Conservation (phyloP, 2,113 vertebrate species). For the Channa maculata region DNA sequence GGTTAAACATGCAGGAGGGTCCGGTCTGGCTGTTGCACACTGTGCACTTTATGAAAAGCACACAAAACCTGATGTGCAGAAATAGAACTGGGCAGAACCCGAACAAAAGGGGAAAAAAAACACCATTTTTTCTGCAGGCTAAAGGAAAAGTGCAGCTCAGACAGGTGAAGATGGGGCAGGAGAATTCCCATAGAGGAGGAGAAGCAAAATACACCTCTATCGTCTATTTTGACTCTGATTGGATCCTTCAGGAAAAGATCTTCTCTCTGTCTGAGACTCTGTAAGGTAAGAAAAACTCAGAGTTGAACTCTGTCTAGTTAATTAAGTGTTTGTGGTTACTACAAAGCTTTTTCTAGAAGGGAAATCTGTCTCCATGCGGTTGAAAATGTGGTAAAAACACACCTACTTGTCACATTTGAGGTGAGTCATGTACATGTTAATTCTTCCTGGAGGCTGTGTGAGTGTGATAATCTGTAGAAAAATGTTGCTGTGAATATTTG, state of each 20-base stretch:
- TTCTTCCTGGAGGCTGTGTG: neutral
- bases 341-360: too few species aligned
- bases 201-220: neutral
- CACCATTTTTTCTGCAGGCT: constrained; percentile 8
- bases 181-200: neutral
- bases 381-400: too few species aligned
- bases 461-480: neutral
- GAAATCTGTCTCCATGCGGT: too few species aligned
- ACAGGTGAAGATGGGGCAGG: constrained; percentile 6
- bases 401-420: too few species aligned
- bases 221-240: neutral
- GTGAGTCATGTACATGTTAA: too few species aligned
- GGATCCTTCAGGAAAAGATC: neutral
- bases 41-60: neutral
- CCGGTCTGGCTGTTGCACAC: constrained; percentile 15
- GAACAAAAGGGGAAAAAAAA: neutral
- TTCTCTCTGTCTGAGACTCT: neutral
- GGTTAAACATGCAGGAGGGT: constrained; percentile 42
- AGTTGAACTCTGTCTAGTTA: neutral
- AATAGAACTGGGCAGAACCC: neutral
- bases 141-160: constrained; percentile 9
- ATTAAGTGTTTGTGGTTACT: neutral
- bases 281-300: constrained; percentile 31
- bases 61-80: neutral
- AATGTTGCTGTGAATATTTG: too few species aligned